Conservation (phyloP, 2,888 invertebrate genomes). For the Drosophila antonietae region DNA sequence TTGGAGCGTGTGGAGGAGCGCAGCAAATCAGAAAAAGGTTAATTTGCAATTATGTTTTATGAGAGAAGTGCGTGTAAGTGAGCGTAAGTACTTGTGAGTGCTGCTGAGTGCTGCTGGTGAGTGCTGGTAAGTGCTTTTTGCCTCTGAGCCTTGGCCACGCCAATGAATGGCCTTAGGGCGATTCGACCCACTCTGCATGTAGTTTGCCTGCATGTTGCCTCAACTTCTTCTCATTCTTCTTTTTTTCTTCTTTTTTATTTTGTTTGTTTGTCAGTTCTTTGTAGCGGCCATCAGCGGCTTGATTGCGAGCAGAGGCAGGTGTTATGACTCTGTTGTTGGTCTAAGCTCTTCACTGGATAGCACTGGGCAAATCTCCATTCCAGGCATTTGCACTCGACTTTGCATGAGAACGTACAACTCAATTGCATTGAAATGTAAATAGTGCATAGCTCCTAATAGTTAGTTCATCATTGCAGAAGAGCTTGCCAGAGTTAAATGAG, state of each 20-base stretch:
- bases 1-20: slow-evolving; percentile 20
- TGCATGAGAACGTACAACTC: background rate
- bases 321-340: background rate
- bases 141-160: slow-evolving; percentile 12
- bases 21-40: slow-evolving; percentile 58
- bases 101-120: slow-evolving; percentile 41
- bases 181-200: slow-evolving; percentile 1
- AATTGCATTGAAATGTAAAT: background rate
- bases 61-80: slow-evolving; percentile 53
- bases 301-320: background rate
- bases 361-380: background rate
- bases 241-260: no score
- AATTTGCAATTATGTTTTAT: slow-evolving; percentile 58
- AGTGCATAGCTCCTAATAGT: no score
- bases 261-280: background rate
- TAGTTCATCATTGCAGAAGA: background rate
- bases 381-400: background rate
- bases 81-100: slow-evolving; percentile 54
- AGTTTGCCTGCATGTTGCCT: background rate
- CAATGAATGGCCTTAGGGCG: slow-evolving; percentile 13
- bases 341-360: slow-evolving; percentile 1
- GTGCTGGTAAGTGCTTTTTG: slow-evolving; percentile 43
- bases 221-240: background rate
- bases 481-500: background rate
- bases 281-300: slow-evolving; percentile 1